Base-by-base conservation (phyloP, 2,888 invertebrate genomes). In the Stramonita haemastoma region DNA sequence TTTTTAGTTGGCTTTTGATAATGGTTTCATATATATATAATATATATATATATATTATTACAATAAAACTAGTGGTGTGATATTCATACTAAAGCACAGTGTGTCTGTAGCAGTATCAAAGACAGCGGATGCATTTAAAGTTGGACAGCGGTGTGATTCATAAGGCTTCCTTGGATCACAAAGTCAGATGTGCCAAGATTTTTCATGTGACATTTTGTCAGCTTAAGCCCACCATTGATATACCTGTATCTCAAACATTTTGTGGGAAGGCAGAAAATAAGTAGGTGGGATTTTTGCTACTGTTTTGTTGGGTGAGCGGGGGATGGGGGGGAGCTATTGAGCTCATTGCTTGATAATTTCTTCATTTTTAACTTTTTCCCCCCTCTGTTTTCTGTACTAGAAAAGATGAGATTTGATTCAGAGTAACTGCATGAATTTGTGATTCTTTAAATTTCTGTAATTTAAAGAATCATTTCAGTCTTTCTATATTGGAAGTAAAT, bases 171-270 rank as follows among this genome's bases (percentile, higher is more conserved):
- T 8, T 13, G 81, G 46, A 83, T 83, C 81, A 83, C 81, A 83
- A 83, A 83, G 26, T 83, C 81, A 26, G 46, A 83, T 46, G 81
- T 83, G 81, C 81, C 81, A 83, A 83, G 81, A 79, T 32, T 83
- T 26, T 46, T 22, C 26, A 22, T 26, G 81, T 83, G 81, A 83
- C 46, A 46, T 22, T 36, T 83, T 26, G 46, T 83, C 81, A 83
- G 15, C 19, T 36, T 83, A 19, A 26, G 11, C 81, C 81, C 81
- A 83, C 81, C 81, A 83, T 26, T 22, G 26, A 8, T 83, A 26
- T 46, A 83, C 26, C 22, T 83, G 29, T 46, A 29, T 32, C 34
- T 79, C 1, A 34, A 32, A 19, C 32, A 34, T 32, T 15, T 32
- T 60, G 32, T 79, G 77, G 32, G 32, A 79, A 32, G 29, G 13